A percentile compares a stretch with the other conserved stretches of the same genome.
phyloP scores from a whole-genome alignment of 1,140 invertebrate species.

The Tetragnatha versicolor region DNA sequence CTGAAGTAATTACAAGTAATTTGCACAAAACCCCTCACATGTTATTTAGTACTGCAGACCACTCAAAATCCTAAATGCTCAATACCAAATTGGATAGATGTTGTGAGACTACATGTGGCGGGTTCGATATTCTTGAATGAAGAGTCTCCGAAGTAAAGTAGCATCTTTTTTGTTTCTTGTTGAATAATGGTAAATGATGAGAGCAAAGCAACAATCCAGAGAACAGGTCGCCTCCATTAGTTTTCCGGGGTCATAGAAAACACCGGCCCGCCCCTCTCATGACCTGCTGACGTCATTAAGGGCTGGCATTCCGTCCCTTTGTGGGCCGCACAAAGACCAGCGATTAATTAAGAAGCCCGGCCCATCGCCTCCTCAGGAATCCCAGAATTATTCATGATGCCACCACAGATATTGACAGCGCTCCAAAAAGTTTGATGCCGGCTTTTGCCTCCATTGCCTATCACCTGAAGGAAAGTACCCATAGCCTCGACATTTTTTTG shows the following conservation, averaged over 20 bases:
- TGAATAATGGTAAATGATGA: background rate
- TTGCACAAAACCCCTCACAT: too few relatives aligned
- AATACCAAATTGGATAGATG: too few relatives aligned
- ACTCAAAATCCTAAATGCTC: too few relatives aligned
- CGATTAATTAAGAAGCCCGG: conserved; percentile 31
- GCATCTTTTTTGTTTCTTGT: background rate
- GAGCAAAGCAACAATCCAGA: too few relatives aligned
- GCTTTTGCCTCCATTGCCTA: too few relatives aligned
- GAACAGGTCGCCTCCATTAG: too few relatives aligned
- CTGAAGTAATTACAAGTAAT: too few relatives aligned
- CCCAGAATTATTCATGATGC: conserved; percentile 17
- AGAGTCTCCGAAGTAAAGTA: background rate
- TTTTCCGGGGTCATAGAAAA: conserved; percentile 5
- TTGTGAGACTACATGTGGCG: too few relatives aligned
- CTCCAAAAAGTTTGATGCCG: too few relatives aligned
- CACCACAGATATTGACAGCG: conserved; percentile 7
- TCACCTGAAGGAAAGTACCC: background rate
- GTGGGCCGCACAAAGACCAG: conserved; percentile 28
- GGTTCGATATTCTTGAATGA: too few relatives aligned
- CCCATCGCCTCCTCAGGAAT: conserved; percentile 10
- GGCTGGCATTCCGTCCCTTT: conserved; percentile 2
- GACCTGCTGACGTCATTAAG: conserved; percentile 37
- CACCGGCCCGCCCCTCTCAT: conserved; percentile 9
- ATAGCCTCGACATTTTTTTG: too few relatives aligned
- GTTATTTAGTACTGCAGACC: too few relatives aligned